Base-by-base conservation (phyloP, 1,140 invertebrate species). In the Drosophila subpulchrella region DNA sequence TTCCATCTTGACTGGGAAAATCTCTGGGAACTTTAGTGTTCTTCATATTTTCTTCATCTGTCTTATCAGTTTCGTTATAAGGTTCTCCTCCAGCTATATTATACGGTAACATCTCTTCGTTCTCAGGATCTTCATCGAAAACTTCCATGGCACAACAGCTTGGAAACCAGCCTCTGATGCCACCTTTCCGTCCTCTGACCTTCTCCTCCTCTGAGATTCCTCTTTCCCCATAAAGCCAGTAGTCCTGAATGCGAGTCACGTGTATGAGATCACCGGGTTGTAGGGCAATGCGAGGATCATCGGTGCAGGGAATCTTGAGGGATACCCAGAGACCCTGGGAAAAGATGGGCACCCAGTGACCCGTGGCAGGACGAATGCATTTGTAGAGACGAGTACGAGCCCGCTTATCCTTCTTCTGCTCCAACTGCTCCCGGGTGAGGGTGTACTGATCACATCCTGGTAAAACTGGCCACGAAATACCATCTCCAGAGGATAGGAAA, bases 181-280 rank as follows among this genome's bases (percentile, higher is more conserved):
- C 39, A 7, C 54, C 71, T n/a, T 48, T 59, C 1, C 60, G 47
- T 60, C 6, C 78, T 91, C 0, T 3, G 0, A 6, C 8, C 15
- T 4, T 42, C n/a, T 50, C 39, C 20, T 20, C 85, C 68, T 11
- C 51, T 48, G 7, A 70, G 24, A 15, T 70, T 56, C 91, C 30
- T 13, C 95, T 96, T 91, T 97, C 96, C 12, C 97, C 97, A 93
- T 97, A 98, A 10, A 98, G 82, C 97, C 97, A 98, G 88, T 96
- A 94, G 59, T 96, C 96, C 79, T 63, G 93, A 94, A 96, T 97
- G 57, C 98, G 93, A 0, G 98, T 98, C 12, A 98, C 97, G 24
- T 95, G 90, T 15, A 99, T 93, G 24, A 93, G 91, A 92, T 99
- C 97, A 0, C 95, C 96, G 0, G 94, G 79, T 12, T 93, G 60